Evolutionary conservation across 2,888 invertebrate genomes (phyloP).

Genomic region (Callyntrura sp.): DNA sequence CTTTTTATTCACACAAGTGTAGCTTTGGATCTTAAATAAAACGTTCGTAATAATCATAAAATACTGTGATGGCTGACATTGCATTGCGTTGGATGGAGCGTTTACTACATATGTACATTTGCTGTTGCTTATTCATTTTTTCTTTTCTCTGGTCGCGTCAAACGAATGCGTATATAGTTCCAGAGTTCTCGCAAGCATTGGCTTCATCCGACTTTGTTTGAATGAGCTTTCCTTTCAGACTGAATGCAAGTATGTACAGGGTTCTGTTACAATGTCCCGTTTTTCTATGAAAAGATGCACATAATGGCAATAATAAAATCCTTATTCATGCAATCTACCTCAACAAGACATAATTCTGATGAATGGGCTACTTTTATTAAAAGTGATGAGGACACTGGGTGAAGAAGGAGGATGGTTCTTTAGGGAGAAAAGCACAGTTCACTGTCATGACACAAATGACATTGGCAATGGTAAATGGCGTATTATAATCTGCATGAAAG

Average conservation of each 20-base stretch:
- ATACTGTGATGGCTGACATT: slow-evolving; percentile 1
- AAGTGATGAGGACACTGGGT: slow-evolving; percentile 68
- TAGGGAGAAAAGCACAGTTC: slow-evolving; percentile 54
- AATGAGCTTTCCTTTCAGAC: slow-evolving; percentile 21
- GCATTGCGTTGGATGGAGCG: background rate
- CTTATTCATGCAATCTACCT: slow-evolving; percentile 74
- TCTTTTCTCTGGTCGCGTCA: background rate
- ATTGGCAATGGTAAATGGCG: slow-evolving; percentile 72
- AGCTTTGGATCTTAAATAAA: slow-evolving; percentile 60
- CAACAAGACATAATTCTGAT: slow-evolving; percentile 78
- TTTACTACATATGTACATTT: no score
- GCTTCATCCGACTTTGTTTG: background rate
- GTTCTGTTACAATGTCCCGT: slow-evolving; percentile 51
- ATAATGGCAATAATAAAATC: slow-evolving; percentile 65
- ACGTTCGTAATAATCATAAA: slow-evolving; percentile 60
- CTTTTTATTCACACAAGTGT: slow-evolving; percentile 33
- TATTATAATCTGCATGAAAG: slow-evolving; percentile 62
- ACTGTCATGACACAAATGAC: slow-evolving; percentile 64
- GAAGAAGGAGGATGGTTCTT: slow-evolving; percentile 43
- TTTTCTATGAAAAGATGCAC: slow-evolving; percentile 62
- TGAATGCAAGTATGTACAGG: background rate
- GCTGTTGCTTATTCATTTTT: slow-evolving; percentile 35
- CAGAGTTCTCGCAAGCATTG: slow-evolving; percentile 8
- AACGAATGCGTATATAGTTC: slow-evolving; percentile 3
- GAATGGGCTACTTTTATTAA: slow-evolving; percentile 76